phyloP scores from a whole-genome alignment of 2,113 vertebrate genomes.

The Pampusana beccarii region DNA sequence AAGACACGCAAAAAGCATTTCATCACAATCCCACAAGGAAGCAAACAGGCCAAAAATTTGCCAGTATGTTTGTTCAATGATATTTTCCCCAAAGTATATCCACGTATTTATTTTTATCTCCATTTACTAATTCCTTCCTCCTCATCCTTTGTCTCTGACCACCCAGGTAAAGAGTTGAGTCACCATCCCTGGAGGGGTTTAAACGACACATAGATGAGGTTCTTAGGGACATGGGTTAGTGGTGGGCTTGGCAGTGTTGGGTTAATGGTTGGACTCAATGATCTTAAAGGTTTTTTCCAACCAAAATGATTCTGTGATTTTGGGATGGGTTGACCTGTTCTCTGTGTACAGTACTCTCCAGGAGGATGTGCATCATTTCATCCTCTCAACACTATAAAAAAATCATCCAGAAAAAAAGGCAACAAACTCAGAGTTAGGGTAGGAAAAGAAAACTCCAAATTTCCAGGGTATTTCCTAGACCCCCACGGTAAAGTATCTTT shows the following conservation, averaged over 20 bases:
- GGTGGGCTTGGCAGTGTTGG: no score
- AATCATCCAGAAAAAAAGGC: neutral
- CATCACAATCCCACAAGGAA: neutral
- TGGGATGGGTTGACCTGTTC: neutral
- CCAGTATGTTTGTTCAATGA: neutral
- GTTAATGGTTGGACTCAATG: no score
- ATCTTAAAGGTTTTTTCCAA: no score
- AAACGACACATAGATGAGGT: no score
- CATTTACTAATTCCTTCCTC: neutral
- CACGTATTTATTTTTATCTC: neutral
- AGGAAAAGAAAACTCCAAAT: neutral
- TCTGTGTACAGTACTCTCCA: neutral
- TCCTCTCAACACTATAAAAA: neutral
- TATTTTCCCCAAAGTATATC: neutral
- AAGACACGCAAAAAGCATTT: neutral
- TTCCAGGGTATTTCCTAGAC: neutral
- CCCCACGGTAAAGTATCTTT: neutral
- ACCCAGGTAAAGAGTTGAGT: neutral
- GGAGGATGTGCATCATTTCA: fast-evolving
- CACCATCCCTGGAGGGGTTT: no score
- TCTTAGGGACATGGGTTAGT: no score
- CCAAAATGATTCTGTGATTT: no score
- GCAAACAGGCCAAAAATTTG: neutral
- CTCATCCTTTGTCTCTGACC: neutral
- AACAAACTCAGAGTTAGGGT: neutral